Percentiles rank a stretch among this genome's conserved stretches.
phyloP scores from a whole-genome alignment of 2,888 invertebrate genomes.

The Metopia argyrocephala region DNA sequence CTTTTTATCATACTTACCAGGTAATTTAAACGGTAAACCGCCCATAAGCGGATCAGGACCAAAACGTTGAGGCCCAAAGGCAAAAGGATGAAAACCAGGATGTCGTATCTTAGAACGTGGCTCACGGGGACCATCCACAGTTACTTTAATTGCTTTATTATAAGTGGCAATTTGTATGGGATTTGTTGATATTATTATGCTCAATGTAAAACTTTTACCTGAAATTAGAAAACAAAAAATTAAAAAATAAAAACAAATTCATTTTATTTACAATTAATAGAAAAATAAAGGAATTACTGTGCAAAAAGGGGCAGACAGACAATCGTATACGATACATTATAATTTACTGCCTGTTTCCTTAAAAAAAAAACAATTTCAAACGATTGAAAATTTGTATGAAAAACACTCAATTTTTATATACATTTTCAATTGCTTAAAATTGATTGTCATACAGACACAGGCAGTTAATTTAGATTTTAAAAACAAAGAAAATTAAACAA shows the following conservation, averaged over 20 bases:
- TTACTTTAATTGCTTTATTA: slow-evolving; percentile 98
- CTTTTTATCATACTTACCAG: slow-evolving; percentile 82
- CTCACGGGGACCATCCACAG: slow-evolving; percentile 98
- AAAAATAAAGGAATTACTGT: no score
- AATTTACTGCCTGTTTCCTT: no score
- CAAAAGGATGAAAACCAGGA: slow-evolving; percentile 93
- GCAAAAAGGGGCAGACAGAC: no score
- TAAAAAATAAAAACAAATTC: background rate
- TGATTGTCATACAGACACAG: no score
- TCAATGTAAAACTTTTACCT: slow-evolving; percentile 98
- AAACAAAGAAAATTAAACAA: no score
- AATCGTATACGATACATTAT: no score
- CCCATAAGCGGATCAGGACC: slow-evolving; percentile 89
- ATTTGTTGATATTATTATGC: slow-evolving; percentile 94
- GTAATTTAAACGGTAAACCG: slow-evolving; percentile 89
- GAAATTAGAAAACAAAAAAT: slow-evolving; percentile 73
- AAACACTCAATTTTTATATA: no score
- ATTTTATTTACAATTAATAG: background rate
- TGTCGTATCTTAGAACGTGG: slow-evolving; percentile 95
- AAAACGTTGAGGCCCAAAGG: slow-evolving; percentile 90
- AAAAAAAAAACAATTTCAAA: no score
- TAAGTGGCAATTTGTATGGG: slow-evolving; percentile 98
- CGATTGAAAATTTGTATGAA: no score
- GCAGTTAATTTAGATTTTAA: no score
- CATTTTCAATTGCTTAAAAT: no score